A percentile compares a stretch with the other conserved stretches of the same genome.
phyloP scores from a whole-genome alignment of 2,113 vertebrate species.

The Dendropsophus ebraccatus region DNA sequence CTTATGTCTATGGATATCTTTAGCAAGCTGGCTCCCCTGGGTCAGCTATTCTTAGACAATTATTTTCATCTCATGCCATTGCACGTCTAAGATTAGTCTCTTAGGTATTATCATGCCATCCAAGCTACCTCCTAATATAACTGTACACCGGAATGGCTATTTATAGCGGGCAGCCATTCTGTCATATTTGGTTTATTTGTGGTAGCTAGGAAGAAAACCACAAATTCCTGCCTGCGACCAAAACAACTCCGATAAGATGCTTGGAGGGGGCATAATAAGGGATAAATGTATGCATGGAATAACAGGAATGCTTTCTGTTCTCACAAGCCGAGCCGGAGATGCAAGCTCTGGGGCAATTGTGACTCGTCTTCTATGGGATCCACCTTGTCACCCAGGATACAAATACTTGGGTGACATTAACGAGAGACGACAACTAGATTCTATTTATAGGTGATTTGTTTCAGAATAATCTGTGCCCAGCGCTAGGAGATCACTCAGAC shows the following conservation, averaged over 20 bases:
- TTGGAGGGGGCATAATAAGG: constrained; percentile 69
- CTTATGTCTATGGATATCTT: constrained; percentile 67
- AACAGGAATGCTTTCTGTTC: constrained; percentile 65
- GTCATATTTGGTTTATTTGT: constrained; percentile 89
- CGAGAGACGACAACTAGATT: constrained; percentile 65
- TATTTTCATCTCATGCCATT: constrained; percentile 98
- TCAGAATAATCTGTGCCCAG: constrained; percentile 65
- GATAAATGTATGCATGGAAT: constrained; percentile 62
- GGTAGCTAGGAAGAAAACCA: constrained; percentile 80
- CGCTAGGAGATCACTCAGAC: constrained; percentile 67
- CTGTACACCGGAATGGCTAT: constrained; percentile 91
- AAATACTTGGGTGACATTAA: constrained; percentile 65
- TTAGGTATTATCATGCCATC: constrained; percentile 96
- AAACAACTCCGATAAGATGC: constrained; percentile 78
- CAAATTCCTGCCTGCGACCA: constrained; percentile 81
- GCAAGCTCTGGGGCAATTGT: constrained; percentile 52
- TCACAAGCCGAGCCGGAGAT: constrained; percentile 60
- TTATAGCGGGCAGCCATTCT: constrained; percentile 85
- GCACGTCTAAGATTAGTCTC: constrained; percentile 97
- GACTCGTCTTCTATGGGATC: constrained; percentile 56
- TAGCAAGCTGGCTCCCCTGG: constrained; percentile 89
- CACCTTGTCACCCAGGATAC: constrained; percentile 53
- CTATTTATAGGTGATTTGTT: constrained; percentile 74
- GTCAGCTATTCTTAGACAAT: constrained; percentile 99
- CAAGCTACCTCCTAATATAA: constrained; percentile 93